These are phyloP conservation scores for Sepiola atlantica DNA, from an alignment of 2,888 invertebrate species.

Conservation along the genomic window DNA sequence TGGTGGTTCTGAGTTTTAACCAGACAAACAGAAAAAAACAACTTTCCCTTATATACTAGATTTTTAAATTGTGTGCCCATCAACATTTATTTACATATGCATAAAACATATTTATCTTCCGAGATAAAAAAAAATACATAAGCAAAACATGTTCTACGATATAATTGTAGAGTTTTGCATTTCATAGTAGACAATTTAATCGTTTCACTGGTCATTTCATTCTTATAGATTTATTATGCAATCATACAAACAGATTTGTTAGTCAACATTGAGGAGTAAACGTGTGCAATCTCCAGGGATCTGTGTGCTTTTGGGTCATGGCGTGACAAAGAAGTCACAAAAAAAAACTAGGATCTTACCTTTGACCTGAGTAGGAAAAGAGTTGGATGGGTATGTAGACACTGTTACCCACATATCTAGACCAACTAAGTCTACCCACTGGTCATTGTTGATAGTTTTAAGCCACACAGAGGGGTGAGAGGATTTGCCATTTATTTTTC, in stretches of 20 bases:
- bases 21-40: background rate
- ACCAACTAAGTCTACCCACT: background rate
- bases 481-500: too few species aligned
- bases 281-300: background rate
- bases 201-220: background rate
- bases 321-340: background rate
- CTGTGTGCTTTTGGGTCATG: background rate
- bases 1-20: too few species aligned
- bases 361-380: background rate
- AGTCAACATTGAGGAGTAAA: background rate
- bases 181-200: background rate
- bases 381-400: background rate
- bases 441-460: conserved; percentile 2
- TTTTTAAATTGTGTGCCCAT: background rate
- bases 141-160: background rate
- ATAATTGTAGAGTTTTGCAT: background rate
- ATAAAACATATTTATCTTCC: background rate
- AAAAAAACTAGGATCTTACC: background rate
- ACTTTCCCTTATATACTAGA: background rate
- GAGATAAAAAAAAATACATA: background rate
- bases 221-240: background rate
- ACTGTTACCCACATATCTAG: background rate
- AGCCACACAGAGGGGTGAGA: too few species aligned
- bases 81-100: background rate
- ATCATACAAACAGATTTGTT: background rate